Evolutionary conservation across 1,140 invertebrate genomes (phyloP).

Genomic region (Aporrectodea caliginosa): DNA sequence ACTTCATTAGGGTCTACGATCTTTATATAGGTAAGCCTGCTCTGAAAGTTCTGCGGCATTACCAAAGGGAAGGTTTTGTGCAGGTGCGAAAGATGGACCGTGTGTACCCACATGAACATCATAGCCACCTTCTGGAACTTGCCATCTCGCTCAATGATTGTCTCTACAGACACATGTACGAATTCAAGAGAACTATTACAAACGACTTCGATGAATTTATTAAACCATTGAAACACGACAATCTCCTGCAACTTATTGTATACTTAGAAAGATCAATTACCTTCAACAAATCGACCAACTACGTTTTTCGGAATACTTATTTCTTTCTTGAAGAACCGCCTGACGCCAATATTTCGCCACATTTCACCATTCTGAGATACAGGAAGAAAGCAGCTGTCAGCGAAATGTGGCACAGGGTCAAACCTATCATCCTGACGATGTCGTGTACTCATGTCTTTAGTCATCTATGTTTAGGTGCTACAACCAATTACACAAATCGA

Average conservation of each 20-base stretch:
- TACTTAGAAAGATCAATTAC: neutral
- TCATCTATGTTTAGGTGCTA: neutral
- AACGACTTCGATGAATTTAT: neutral
- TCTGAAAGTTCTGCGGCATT: conserved; percentile 6
- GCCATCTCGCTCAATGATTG: neutral
- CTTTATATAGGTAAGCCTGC: neutral
- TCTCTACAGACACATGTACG: neutral
- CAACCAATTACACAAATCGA: neutral
- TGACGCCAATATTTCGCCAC: neutral
- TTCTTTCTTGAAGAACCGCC: neutral
- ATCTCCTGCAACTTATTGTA: neutral
- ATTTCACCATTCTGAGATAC: neutral
- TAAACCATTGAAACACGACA: neutral
- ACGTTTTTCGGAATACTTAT: neutral
- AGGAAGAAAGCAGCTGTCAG: neutral
- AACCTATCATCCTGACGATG: neutral
- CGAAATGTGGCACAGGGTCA: neutral
- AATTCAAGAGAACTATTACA: neutral
- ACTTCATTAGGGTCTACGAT: conserved; percentile 20
- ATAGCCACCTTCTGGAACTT: neutral
- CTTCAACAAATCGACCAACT: neutral
- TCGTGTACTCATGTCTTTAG: neutral
- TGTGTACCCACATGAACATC: neutral
- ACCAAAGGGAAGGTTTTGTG: conserved; percentile 20
- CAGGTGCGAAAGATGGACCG: conserved; percentile 5